Evolutionary conservation across 1,140 invertebrate genomes (phyloP).

Genomic region (Drosophila trapezifrons): DNA sequence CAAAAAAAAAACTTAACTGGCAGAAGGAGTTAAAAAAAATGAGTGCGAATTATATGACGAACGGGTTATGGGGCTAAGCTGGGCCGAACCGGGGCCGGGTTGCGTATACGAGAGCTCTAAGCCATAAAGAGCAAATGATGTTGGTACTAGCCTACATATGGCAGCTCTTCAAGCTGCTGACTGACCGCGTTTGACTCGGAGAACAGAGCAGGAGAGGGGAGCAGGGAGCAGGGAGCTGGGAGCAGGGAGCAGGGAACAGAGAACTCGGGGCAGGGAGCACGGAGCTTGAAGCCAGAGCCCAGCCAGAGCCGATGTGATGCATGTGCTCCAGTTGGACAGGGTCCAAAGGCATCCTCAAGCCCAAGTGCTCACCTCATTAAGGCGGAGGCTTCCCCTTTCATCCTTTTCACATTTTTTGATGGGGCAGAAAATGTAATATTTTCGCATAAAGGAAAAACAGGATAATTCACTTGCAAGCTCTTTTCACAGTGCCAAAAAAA

Average conservation of each 20-base stretch:
- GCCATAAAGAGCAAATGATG: conserved; percentile 55
- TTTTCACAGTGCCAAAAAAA: not conserved
- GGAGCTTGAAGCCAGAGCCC: too few species aligned
- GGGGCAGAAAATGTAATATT: conserved; percentile 18
- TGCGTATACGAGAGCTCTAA: conserved; percentile 30
- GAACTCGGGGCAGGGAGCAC: too few species aligned
- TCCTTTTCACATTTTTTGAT: conserved; percentile 5
- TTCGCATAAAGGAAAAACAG: not conserved
- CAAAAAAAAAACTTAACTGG: conserved; percentile 17
- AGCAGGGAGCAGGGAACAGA: too few species aligned
- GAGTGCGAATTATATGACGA: conserved; percentile 68
- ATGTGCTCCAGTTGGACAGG: conserved; percentile 60
- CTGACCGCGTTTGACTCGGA: conserved; percentile 61
- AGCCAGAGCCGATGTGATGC: conserved; percentile 5
- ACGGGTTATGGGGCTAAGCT: conserved; percentile 57
- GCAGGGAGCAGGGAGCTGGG: too few species aligned
- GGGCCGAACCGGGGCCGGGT: conserved; percentile 9
- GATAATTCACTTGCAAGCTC: conserved; percentile 6
- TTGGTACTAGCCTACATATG: conserved; percentile 61
- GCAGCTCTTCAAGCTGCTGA: conserved; percentile 38
- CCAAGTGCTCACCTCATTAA: conserved; percentile 30
- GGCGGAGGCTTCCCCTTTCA: not conserved
- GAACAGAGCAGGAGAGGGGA: conserved; percentile 21
- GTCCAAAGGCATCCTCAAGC: conserved; percentile 51
- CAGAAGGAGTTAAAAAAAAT: conserved; percentile 36